Conservation (phyloP, 37 sponge, comb jelly and placozoan species). For the Beroe ovata region DNA sequence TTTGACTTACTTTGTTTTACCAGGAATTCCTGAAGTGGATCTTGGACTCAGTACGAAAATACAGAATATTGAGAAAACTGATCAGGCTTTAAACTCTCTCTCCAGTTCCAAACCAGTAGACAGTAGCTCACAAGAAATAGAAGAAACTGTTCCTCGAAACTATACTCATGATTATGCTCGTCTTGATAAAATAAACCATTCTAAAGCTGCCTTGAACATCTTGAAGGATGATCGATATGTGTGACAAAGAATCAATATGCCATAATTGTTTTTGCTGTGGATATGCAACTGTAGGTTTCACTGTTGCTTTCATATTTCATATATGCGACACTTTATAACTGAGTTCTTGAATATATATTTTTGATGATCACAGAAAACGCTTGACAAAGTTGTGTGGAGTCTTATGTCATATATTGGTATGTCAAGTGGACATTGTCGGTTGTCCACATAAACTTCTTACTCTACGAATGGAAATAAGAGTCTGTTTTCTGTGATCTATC, state of each 20-base stretch:
- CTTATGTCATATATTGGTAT: too few species aligned
- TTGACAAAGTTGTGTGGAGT: too few species aligned
- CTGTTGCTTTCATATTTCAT: too few species aligned
- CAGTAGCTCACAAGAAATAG: not conserved
- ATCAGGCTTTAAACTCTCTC: not conserved
- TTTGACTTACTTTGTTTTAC: too few species aligned
- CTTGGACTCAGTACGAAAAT: slow-evolving; percentile 18
- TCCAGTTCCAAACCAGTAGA: not conserved
- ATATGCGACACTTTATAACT: slow-evolving; percentile 15
- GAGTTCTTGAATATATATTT: slow-evolving; percentile 1
- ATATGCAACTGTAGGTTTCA: too few species aligned
- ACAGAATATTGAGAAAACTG: slow-evolving; percentile 60
- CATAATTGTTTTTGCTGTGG: too few species aligned
- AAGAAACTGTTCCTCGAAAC: slow-evolving; percentile 38
- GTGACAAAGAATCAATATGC: too few species aligned
- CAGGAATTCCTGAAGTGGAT: slow-evolving; percentile 65
- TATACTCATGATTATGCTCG: slow-evolving; percentile 55
- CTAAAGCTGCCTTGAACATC: slow-evolving; percentile 35
- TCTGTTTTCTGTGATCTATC: not conserved
- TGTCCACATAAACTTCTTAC: too few species aligned
- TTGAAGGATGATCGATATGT: slow-evolving; percentile 55
- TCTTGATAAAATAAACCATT: slow-evolving; percentile 57
- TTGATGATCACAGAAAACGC: slow-evolving; percentile 24
- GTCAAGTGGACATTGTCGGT: too few species aligned
- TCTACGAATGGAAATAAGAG: too few species aligned